phyloP scores from a whole-genome alignment of 1,140 invertebrate genomes.

The Oryzaephilus surinamensis region DNA sequence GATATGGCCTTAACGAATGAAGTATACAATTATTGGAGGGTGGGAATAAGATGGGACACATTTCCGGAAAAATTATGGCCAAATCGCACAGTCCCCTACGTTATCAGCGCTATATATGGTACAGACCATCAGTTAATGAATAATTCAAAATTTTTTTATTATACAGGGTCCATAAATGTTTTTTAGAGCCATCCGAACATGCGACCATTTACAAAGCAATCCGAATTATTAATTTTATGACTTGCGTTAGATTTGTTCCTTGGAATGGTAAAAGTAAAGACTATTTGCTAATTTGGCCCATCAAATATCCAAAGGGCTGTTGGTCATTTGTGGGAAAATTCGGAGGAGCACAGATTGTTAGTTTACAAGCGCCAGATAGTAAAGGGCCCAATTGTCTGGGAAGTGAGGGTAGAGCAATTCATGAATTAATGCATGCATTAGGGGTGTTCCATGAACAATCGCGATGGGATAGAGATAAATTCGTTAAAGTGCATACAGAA shows the following conservation, averaged over 20 bases:
- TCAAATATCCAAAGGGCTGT: constrained; percentile 54
- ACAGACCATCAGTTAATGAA: constrained; percentile 20
- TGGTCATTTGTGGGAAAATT: constrained; percentile 56
- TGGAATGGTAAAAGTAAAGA: constrained; percentile 51
- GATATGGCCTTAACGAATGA: constrained; percentile 51
- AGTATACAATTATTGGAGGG: constrained; percentile 42
- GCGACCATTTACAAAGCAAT: constrained; percentile 49
- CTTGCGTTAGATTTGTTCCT: constrained; percentile 50
- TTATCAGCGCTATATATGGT: constrained; percentile 51
- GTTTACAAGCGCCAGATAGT: constrained; percentile 49
- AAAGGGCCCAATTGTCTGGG: constrained; percentile 48
- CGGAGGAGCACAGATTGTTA: constrained; percentile 56
- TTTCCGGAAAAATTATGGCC: constrained; percentile 54
- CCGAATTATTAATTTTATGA: constrained; percentile 47
- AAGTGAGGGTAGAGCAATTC: constrained; percentile 48
- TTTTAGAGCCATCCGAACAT: constrained; percentile 44
- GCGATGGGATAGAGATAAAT: constrained; percentile 48
- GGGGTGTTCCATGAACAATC: constrained; percentile 58
- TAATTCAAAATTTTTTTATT: neutral
- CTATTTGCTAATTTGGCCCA: constrained; percentile 53
- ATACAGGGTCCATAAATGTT: neutral
- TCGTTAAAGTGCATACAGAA: constrained; percentile 44
- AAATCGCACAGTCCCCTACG: constrained; percentile 47
- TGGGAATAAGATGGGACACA: constrained; percentile 51
- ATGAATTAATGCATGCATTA: constrained; percentile 56